These are phyloP conservation scores for Simalia tracyae DNA, from an alignment of 2,797 vertebrate species.

Conservation along the genomic window DNA sequence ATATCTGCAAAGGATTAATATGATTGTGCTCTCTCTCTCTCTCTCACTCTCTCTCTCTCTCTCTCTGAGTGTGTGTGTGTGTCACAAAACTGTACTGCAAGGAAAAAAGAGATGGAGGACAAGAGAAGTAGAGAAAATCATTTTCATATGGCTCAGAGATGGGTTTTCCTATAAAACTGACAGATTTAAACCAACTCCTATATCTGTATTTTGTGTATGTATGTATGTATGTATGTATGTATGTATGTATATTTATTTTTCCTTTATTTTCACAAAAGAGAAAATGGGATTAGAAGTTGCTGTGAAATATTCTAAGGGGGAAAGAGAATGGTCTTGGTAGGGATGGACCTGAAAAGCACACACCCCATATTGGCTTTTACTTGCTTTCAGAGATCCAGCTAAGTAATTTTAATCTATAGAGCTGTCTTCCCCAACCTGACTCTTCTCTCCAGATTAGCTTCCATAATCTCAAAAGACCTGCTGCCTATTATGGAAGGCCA, in stretches of 20 bases:
- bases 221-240: too few relatives aligned
- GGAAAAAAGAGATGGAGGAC: not conserved
- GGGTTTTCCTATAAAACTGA: conserved; percentile 13
- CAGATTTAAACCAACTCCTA: conserved; percentile 1
- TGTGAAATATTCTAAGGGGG: not conserved
- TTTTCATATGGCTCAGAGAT: conserved; percentile 31
- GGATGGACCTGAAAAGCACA: not conserved
- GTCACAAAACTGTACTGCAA: not conserved
- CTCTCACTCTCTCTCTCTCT: not conserved
- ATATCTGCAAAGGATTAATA: not conserved
- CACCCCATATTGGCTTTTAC: not conserved
- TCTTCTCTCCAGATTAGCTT: not conserved
- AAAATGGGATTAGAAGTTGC: conserved; percentile 25
- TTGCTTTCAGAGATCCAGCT: not conserved
- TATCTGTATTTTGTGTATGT: not conserved
- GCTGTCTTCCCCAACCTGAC: not conserved
- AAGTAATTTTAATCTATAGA: not conserved
- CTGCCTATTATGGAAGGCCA: not conserved
- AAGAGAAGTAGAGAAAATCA: conserved; percentile 25
- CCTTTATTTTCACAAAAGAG: not conserved
- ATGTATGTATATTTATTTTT: not conserved
- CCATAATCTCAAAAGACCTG: not conserved
- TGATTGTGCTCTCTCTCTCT: not conserved
- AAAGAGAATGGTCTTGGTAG: not conserved
- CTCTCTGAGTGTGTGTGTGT: not conserved